phyloP scores from a whole-genome alignment of 2,113 vertebrate species.

The Beaufortia kweichowensis region DNA sequence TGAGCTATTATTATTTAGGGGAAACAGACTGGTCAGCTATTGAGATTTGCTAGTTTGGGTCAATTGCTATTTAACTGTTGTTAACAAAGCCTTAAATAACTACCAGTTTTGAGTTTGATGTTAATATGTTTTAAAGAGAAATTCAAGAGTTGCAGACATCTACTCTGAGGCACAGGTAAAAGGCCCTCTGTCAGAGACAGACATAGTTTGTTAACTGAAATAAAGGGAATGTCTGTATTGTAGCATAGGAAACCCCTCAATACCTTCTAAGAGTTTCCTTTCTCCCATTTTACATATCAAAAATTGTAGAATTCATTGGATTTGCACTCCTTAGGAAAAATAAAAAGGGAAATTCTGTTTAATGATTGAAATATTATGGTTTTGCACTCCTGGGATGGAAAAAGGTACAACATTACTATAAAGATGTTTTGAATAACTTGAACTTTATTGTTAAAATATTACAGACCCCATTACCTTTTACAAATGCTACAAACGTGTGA shows the following conservation, averaged over 20 bases:
- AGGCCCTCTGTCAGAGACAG: no score
- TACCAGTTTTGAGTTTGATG: neutral
- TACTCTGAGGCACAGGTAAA: no score
- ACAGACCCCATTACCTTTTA: conserved; percentile 11
- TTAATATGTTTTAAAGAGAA: neutral
- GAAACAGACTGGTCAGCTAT: neutral
- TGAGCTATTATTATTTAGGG: neutral
- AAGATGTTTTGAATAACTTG: conserved; percentile 9
- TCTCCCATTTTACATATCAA: neutral
- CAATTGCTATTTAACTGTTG: neutral
- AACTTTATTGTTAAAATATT: conserved; percentile 28
- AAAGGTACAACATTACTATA: conserved; percentile 25
- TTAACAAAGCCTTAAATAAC: neutral
- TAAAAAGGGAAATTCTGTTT: conserved; percentile 24
- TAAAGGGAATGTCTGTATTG: neutral
- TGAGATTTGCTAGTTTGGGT: neutral
- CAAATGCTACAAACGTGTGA: neutral
- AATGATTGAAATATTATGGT: conserved; percentile 1
- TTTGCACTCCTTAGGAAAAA: conserved; percentile 13
- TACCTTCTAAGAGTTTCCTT: neutral
- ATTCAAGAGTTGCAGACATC: neutral
- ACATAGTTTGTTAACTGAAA: neutral
- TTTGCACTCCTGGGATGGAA: conserved; percentile 23
- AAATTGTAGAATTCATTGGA: conserved; percentile 21
- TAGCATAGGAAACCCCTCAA: conserved; percentile 7